Base-by-base conservation (phyloP, 1,140 invertebrate genomes). In the Drosophila murphyi region DNA sequence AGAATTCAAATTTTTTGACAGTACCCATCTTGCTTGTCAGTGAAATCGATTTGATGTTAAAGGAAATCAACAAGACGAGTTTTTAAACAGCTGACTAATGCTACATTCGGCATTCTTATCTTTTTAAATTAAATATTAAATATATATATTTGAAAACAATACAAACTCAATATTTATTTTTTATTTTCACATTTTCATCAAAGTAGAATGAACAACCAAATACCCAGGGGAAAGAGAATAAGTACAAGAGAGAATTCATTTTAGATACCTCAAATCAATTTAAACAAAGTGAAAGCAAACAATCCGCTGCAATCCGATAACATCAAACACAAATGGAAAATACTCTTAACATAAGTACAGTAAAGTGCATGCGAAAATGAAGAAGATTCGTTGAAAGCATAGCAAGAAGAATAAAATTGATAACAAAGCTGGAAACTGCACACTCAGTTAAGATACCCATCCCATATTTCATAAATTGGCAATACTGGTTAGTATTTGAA, bases 221-320 rank as follows among this genome's bases (percentile, higher is more conserved):
- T 7, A 48, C 6, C 2, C 28, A 3, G 12, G n/a, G 1, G 45
- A 20, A 48, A 48, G 28, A 5, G 20, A 12, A 28, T 6, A 48
- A 28, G 39, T n/a, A 10, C 39, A 43, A 43, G 10, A n/a, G 10
- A 43, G n/a, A n/a, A 43, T n/a, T 43, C 10, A 43, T 43, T 43
- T 43, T 43, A 43, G 39, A 43, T 43, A 43, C 39, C 39, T 43
- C 39, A 43, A 43, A 28, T 48, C 47, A 48, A 48, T 48, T 48
- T 20, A 48, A 48, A 29, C 47, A 28, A 48, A 48, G 47, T 48
- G 47, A 20, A 48, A 48, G 47, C 47, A 48, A 48, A 28, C 47
- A 48, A 48, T 20, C 20, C 20, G 6, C 20, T 48, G 47, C 47
- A 48, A 48, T 48, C 28, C 28, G 12, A 48, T 48, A 48, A 48